Base-by-base conservation (phyloP, 1,140 invertebrate genomes). In the Lepidurus arcticus region DNA sequence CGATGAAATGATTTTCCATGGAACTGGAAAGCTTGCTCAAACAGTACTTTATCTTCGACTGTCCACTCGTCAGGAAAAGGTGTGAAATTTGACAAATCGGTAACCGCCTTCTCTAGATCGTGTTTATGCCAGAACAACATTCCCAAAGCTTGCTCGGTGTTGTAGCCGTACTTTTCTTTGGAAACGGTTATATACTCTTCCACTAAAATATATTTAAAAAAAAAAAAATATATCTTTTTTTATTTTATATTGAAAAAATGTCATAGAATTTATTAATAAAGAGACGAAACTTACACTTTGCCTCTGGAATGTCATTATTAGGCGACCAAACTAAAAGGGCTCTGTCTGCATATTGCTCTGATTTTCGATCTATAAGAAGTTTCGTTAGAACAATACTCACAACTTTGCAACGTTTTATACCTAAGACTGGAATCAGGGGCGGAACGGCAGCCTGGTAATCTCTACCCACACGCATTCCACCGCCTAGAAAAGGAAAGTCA, bases 111-210 rank as follows among this genome's bases (percentile, higher is more conserved):
- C 81, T 95, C 94, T 53, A 98, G 87, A 85, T 98, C 94, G 87
- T 98, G 96, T 86, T 97, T 97, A 83, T 98, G 96, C 96, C 96
- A 98, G 85, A 97, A 98, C 13, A 99, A 86, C 94, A 98, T 97
- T 13, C 96, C 97, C 44, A 99, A 86, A 42, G 97, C 96, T 86
- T 99, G 96, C 88, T 98, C 97, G 47, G 93, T 94, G 86, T 97
- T 98, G 82, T 98, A 99, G 74, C 95, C 95, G 89, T 96, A 98
- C 85, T 97, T 98, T 84, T 98, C 95, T 87, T 97, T 98, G n/a
- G 96, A 94, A 81, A 96, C 89, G 82, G 90, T 90, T 80, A 97
- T 94, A 83, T 97, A 98, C 83, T 97, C 93, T 87, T 98, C 96
- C 88, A 98, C 95, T 95, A 82, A 44, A 88, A 87, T 73, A 81